Percentiles rank a stretch among this genome's conserved stretches.
Evolutionary conservation across 2,113 vertebrate species (phyloP).

Genomic region (Pavo muticus): DNA sequence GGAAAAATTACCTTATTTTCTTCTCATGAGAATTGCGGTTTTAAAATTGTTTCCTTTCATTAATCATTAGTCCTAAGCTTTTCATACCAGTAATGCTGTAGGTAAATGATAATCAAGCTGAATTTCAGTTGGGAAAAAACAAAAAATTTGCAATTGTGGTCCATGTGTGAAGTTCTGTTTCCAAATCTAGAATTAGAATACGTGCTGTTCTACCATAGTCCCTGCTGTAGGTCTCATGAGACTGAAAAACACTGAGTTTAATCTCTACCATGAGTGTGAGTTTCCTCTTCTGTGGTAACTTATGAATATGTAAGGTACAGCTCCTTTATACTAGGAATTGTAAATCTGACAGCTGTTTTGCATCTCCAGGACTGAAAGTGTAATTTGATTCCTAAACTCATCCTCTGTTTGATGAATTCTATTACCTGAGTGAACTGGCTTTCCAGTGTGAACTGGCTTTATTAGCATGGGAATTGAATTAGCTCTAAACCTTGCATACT

Average conservation of each 20-base stretch:
- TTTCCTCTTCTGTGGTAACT: not conserved
- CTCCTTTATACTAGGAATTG: not conserved
- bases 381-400: constrained; percentile 28
- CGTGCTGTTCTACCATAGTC: not conserved
- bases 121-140: not conserved
- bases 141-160: not conserved
- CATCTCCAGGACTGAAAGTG: not conserved
- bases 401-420: constrained; percentile 10
- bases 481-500: not conserved
- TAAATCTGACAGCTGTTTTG: not conserved
- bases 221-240: not conserved
- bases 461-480: not conserved
- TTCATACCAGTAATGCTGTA: not conserved
- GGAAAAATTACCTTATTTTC: not conserved
- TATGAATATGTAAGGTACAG: not conserved
- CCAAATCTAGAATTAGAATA: not conserved
- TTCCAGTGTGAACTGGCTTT: constrained; percentile 7
- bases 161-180: not conserved
- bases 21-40: not conserved
- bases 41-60: not conserved
- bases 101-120: not conserved
- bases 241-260: not conserved
- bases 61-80: not conserved
- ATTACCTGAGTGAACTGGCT: not conserved
- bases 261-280: not conserved